Evolutionary conservation across 1,140 invertebrate genomes (phyloP).

Genomic region (Bombus balteatus): DNA sequence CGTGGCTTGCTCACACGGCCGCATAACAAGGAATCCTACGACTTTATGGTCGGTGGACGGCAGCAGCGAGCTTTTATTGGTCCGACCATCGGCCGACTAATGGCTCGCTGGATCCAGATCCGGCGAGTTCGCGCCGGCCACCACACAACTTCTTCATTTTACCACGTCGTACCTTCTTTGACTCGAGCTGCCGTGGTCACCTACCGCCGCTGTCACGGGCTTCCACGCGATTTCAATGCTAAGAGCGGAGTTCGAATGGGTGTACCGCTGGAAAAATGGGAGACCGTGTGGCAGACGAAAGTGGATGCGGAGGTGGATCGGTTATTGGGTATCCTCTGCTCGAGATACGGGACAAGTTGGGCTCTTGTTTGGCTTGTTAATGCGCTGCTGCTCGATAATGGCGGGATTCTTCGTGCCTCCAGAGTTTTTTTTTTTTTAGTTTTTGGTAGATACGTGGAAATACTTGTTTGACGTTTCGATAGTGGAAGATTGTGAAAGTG

Average conservation of each 20-base stretch:
- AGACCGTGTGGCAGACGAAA: neutral
- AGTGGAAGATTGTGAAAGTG: neutral
- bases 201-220: constrained; percentile 55
- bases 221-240: constrained; percentile 17
- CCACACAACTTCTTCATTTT: constrained; percentile 68
- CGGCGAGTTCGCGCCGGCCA: constrained; percentile 61
- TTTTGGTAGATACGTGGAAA: neutral
- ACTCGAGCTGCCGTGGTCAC: constrained; percentile 13
- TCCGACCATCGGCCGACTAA: constrained; percentile 65
- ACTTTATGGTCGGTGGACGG: constrained; percentile 71
- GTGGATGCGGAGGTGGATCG: neutral
- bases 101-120: constrained; percentile 64
- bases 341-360: constrained; percentile 12
- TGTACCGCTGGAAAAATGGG: neutral
- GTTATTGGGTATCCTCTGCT: neutral
- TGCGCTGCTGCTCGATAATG: neutral
- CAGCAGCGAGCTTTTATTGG: constrained; percentile 68
- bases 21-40: constrained; percentile 74
- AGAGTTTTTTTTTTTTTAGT: neutral
- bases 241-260: neutral
- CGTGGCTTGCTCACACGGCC: constrained; percentile 45
- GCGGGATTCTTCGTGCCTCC: no score
- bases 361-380: constrained; percentile 16
- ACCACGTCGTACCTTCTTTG: constrained; percentile 58
- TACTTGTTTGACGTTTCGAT: neutral